phyloP scores from a whole-genome alignment of 2,113 vertebrate species.

The Machaerirhynchus nigripectus region DNA sequence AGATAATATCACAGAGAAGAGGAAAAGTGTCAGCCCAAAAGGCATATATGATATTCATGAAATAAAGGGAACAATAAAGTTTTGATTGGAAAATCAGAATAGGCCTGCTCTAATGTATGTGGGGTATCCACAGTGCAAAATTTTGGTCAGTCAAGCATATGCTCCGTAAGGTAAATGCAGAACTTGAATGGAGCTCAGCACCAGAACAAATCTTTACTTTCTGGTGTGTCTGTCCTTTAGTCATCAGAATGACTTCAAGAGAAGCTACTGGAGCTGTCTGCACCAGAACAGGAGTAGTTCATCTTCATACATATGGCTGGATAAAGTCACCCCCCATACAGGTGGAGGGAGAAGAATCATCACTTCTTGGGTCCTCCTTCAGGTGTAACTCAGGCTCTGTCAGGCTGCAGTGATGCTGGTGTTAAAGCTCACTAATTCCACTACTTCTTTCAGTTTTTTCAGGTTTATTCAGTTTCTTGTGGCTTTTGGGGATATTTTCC shows the following conservation, averaged over 20 bases:
- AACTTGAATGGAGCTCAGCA: neutral
- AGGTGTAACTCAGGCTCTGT: neutral
- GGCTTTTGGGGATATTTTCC: neutral
- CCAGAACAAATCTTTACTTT: neutral
- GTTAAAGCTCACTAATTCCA: neutral
- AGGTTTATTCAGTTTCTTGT: neutral
- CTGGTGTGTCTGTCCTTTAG: neutral
- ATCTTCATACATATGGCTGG: rapidly evolving
- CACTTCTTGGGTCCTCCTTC: neutral
- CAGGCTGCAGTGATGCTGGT: neutral
- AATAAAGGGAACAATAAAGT: neutral
- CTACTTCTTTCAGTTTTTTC: neutral
- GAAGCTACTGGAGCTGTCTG: neutral
- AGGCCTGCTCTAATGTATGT: neutral
- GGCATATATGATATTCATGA: neutral
- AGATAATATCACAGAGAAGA: neutral
- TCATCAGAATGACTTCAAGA: neutral
- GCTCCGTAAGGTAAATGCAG: neutral
- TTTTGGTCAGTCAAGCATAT: neutral
- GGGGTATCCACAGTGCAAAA: neutral
- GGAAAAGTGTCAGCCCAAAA: neutral
- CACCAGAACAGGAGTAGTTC: neutral
- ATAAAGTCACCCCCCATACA: neutral
- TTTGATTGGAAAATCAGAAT: neutral
- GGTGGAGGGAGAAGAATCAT: neutral